Percentiles rank a stretch among this genome's conserved stretches.
Evolutionary conservation across 2,888 invertebrate genomes (phyloP).

Genomic region (Morinoia aosen): DNA sequence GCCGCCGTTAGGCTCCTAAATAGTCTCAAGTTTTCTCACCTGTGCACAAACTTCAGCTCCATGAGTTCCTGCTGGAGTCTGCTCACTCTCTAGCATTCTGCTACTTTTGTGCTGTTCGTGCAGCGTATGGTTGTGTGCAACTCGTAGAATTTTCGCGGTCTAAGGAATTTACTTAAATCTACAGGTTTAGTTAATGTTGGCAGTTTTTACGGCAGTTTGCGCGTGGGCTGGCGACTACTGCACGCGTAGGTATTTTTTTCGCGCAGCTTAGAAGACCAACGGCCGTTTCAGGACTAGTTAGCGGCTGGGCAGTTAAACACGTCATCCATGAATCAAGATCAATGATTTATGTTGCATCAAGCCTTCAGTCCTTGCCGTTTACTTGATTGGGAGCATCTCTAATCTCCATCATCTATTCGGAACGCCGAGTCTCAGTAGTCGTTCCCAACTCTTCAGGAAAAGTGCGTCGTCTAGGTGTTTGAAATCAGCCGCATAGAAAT

Average conservation of each 20-base stretch:
- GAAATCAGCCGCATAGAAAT: neutral
- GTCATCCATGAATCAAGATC: slow-evolving; percentile 12
- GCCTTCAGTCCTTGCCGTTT: neutral
- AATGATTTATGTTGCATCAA: neutral
- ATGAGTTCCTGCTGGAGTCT: neutral
- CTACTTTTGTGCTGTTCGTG: neutral
- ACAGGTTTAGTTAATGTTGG: neutral
- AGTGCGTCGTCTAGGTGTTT: neutral
- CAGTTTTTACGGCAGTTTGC: neutral
- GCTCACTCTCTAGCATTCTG: neutral
- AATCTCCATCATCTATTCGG: neutral
- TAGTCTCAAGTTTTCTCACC: neutral
- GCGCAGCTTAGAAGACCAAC: neutral
- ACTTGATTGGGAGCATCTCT: slow-evolving; percentile 3
- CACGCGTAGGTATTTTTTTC: neutral
- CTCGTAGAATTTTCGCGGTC: neutral
- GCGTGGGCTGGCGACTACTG: neutral
- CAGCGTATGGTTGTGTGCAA: neutral
- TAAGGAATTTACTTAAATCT: neutral
- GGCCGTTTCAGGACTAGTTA: neutral
- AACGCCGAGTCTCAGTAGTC: neutral
- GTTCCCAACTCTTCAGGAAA: neutral
- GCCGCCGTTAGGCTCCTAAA: neutral
- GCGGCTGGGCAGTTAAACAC: neutral
- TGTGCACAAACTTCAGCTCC: neutral